These are phyloP conservation scores for Forbesichthys agassizii DNA, from an alignment of 2,113 vertebrate genomes.

Conservation along the genomic window DNA sequence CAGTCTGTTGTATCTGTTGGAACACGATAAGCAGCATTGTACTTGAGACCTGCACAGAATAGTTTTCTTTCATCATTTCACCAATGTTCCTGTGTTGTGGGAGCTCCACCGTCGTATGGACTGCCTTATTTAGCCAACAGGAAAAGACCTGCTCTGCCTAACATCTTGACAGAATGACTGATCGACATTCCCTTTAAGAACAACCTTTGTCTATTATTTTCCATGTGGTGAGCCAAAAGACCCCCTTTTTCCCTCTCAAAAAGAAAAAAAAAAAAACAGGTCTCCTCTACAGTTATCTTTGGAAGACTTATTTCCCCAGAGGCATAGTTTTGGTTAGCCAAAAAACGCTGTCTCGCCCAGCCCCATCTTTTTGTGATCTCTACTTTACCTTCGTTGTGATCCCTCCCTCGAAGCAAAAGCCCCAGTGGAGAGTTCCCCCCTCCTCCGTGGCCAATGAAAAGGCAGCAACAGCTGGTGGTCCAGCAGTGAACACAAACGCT, in stretches of 20 bases:
- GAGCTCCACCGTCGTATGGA: slow-evolving; percentile 15
- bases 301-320: slow-evolving; percentile 64
- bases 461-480: slow-evolving; percentile 70
- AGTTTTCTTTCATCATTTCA: slow-evolving; percentile 58
- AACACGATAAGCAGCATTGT: slow-evolving; percentile 23
- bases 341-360: slow-evolving; percentile 71
- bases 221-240: slow-evolving; percentile 64
- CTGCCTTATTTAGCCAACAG: slow-evolving; percentile 61
- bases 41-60: slow-evolving; percentile 23
- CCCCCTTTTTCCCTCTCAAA: slow-evolving; percentile 48
- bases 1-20: slow-evolving; percentile 23
- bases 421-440: slow-evolving; percentile 3
- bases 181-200: slow-evolving; percentile 65
- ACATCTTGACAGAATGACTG: slow-evolving; percentile 68
- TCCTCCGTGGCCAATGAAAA: slow-evolving; percentile 52
- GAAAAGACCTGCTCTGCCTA: slow-evolving; percentile 54
- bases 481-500: slow-evolving; percentile 71
- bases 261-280: slow-evolving; percentile 52
- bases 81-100: slow-evolving; percentile 59
- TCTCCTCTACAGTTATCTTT: slow-evolving; percentile 77
- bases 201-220: slow-evolving; percentile 79
- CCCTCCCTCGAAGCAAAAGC: slow-evolving; percentile 4
- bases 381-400: slow-evolving; percentile 63
- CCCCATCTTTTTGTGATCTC: slow-evolving; percentile 58
- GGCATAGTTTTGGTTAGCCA: slow-evolving; percentile 79